Percentiles rank a stretch among this genome's conserved stretches.
These are phyloP conservation scores for Limnodromus scolopaceus DNA, from an alignment of 2,797 vertebrate species.

Conservation along the genomic window DNA sequence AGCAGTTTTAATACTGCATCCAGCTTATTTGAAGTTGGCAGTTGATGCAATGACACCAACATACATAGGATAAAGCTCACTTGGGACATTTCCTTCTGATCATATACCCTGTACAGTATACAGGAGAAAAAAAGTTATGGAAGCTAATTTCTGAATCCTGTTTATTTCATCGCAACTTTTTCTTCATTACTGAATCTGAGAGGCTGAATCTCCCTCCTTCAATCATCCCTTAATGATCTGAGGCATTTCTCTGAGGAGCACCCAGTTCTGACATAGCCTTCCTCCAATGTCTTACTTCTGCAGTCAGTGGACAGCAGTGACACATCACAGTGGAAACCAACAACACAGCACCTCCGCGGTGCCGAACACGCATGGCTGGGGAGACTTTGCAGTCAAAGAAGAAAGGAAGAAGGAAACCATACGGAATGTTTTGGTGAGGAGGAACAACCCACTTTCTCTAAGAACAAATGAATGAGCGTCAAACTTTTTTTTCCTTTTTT, in stretches of 20 bases:
- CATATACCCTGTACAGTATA: neutral
- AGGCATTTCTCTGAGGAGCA: neutral
- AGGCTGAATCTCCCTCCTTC: neutral
- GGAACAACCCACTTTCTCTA: neutral
- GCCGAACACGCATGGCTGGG: neutral
- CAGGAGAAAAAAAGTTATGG: neutral
- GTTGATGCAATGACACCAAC: neutral
- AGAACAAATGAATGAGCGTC: neutral
- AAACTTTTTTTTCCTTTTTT: neutral
- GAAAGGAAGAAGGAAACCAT: neutral
- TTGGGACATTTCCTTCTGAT: neutral
- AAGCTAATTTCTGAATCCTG: neutral
- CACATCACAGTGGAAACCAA: neutral
- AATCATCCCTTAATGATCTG: neutral
- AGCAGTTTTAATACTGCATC: neutral
- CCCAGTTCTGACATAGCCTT: neutral
- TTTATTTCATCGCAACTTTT: neutral
- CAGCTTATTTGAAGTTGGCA: neutral
- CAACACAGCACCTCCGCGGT: fast-evolving
- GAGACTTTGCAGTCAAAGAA: neutral
- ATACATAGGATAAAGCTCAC: neutral
- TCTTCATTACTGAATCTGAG: neutral
- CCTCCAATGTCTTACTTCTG: neutral
- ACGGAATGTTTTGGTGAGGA: neutral
- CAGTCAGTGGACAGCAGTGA: fast-evolving